Evolutionary conservation across 64 coral and sea anemone genomes (phyloP), one percentile per base, ranked within the genome.

Genomic region (Hydrozoanthus tunicans): DNA sequence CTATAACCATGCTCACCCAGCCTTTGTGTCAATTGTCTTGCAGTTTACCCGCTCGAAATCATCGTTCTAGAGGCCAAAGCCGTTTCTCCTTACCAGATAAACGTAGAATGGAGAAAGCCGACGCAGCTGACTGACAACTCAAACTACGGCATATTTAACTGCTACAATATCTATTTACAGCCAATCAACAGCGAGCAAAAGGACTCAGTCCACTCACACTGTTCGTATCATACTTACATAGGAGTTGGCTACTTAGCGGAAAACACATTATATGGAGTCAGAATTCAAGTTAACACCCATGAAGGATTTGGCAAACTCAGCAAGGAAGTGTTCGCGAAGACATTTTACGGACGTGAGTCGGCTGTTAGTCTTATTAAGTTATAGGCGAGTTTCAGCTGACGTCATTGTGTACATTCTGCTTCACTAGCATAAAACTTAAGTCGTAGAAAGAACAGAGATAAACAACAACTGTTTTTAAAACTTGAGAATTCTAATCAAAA

Each of bases 241-340:
- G 7, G 14, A 10, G 55, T 83, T 83, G 0, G 5, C 9, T 55
- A 53, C 53, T 83, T 83, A 15, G 68, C 15, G 1, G 59, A 61
- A 64, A 54, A 83, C 25, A 83, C 81, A 12, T 83, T 51, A 53
- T 83, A 83, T 62, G 62, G 63, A 6, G 9, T 68, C 81, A 51
- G 43, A 83, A 61, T 83, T 83, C 81, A 83, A n/a, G 81, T 83
- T 6, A 11, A 67, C 55, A 83, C 81, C 14, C 81, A 83, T 53
- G 62, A 83, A 62, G 81, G 62, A 83, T 68, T 67, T 43, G 81
- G 81, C 65, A 83, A 83, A 83, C 10, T 83, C 3, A 83, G 81
- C 81, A 15, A 83, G 11, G 7, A 54, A 66, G 81, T 83, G 51
- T 83, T 68, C 12, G 81, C 54, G 17, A 83, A 83, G 63, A 83